A percentile compares a stretch with the other conserved stretches of the same genome.
These are phyloP conservation scores for Raphicerus campestris DNA, from an alignment of 2,113 vertebrate species.

Conservation along the genomic window DNA sequence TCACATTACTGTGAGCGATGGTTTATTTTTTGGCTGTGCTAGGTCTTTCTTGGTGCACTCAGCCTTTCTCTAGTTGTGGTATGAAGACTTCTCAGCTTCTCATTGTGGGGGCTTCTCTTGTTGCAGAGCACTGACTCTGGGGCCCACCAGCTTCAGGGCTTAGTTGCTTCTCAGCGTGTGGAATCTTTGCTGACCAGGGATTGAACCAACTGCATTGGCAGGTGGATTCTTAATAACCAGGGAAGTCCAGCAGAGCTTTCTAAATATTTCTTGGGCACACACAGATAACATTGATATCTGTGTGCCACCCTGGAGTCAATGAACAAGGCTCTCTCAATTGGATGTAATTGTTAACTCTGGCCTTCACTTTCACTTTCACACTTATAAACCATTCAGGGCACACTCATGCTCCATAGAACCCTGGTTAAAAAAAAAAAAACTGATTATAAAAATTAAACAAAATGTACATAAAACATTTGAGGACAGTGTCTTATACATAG, in stretches of 20 bases:
- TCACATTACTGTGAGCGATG: neutral
- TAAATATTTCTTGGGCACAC: neutral
- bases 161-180: neutral
- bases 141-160: neutral
- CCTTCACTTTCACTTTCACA: neutral
- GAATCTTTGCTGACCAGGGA: neutral
- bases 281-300: neutral
- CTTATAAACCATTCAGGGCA: neutral
- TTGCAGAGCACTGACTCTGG: neutral
- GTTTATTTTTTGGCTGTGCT: neutral
- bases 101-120: neutral
- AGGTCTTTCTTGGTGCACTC: neutral
- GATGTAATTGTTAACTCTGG: neutral
- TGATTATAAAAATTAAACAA: neutral
- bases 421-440: neutral
- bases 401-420: neutral
- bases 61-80: neutral
- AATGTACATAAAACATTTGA: neutral
- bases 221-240: neutral
- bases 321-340: neutral
- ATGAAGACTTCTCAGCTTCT: neutral
- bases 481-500: neutral
- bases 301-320: neutral
- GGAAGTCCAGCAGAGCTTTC: neutral
- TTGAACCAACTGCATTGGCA: neutral